A percentile compares a stretch with the other conserved stretches of the same genome.
Conservation (phyloP, 2,797 vertebrate species). For the Mus spretus region DNA sequence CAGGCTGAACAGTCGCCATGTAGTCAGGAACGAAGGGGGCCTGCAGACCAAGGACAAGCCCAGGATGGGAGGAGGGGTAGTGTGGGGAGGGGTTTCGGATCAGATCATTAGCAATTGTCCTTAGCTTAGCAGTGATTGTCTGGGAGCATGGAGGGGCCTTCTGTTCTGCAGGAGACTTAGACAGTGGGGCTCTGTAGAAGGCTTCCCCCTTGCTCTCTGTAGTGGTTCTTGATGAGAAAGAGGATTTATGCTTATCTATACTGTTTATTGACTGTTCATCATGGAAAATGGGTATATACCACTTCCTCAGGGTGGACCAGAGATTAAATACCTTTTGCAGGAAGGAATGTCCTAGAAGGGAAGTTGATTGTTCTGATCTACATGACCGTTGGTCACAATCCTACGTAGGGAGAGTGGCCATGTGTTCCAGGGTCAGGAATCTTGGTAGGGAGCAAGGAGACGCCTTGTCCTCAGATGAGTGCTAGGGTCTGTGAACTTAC, state of each 20-base stretch:
- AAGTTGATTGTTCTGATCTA: not conserved
- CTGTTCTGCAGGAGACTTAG: not conserved
- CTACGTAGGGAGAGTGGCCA: not conserved
- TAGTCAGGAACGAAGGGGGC: not conserved
- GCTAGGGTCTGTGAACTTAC: not conserved
- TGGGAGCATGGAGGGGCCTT: not conserved
- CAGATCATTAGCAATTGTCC: not conserved
- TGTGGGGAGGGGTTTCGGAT: no score
- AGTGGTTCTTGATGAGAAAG: not conserved
- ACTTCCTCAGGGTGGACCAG: not conserved
- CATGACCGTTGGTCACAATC: not conserved
- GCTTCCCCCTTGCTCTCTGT: not conserved
- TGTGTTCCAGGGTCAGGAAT: not conserved
- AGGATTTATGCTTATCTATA: not conserved
- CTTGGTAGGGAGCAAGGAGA: not conserved
- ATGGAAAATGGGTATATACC: not conserved
- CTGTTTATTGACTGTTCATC: not conserved
- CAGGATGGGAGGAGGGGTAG: no score
- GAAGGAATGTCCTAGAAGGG: not conserved
- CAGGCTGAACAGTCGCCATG: not conserved
- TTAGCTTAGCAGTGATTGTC: not conserved
- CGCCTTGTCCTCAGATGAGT: not conserved
- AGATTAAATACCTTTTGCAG: not conserved
- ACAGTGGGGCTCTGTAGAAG: not conserved
- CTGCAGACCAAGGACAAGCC: not conserved